Conservation (phyloP, 2,113 vertebrate species). For the Zosterops japonicus region DNA sequence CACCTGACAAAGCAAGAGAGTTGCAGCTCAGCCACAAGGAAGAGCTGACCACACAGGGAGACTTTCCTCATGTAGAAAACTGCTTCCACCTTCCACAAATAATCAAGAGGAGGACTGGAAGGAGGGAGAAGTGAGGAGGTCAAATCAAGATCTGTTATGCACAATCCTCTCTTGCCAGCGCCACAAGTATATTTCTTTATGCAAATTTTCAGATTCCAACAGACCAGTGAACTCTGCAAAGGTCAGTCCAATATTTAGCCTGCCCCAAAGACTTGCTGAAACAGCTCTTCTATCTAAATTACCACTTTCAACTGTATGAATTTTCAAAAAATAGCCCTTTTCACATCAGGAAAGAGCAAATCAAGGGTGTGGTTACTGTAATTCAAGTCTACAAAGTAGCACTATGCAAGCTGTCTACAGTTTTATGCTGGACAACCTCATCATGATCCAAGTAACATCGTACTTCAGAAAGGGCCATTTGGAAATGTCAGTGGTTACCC, state of each 20-base stretch:
- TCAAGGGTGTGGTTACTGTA: slow-evolving; percentile 11
- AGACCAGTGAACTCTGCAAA: slow-evolving; percentile 17
- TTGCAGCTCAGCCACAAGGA: background rate
- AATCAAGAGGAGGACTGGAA: background rate
- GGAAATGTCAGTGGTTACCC: background rate
- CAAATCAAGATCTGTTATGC: background rate
- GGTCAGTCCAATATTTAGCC: slow-evolving; percentile 31
- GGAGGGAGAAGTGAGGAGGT: background rate
- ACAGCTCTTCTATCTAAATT: slow-evolving; percentile 41
- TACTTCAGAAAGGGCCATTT: background rate
- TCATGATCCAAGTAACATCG: background rate
- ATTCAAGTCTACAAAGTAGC: background rate
- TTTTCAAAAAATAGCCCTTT: background rate
- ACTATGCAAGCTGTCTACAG: background rate
- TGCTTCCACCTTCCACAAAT: background rate
- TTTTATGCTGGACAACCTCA: background rate
- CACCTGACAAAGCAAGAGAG: background rate
- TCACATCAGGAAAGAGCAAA: background rate
- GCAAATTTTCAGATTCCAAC: slow-evolving; percentile 1
- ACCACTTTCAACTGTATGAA: background rate
- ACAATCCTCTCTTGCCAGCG: background rate
- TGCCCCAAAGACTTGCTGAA: slow-evolving; percentile 20
- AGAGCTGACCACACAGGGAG: background rate
- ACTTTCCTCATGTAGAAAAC: background rate
- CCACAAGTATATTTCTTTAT: background rate